phyloP scores from a whole-genome alignment of 2,113 vertebrate species.

The Takifugu flavidus region DNA sequence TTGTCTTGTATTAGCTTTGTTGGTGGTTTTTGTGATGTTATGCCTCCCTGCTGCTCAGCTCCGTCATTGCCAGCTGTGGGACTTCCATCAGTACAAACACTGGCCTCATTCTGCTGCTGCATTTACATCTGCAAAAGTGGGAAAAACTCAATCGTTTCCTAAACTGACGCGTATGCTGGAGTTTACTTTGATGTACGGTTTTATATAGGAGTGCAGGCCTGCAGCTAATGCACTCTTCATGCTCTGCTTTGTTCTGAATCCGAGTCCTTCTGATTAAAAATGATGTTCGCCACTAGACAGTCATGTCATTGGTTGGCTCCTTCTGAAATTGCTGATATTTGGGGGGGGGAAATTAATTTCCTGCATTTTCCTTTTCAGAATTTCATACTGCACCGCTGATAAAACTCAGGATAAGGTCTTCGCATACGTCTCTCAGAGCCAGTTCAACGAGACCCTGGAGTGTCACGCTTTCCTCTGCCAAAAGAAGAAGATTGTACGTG shows the following conservation, averaged over 20 bases:
- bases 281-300: neutral
- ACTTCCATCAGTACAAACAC: slow-evolving; percentile 29
- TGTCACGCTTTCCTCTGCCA: slow-evolving; percentile 90
- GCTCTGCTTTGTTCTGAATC: slow-evolving; percentile 7
- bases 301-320: neutral
- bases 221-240: neutral
- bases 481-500: slow-evolving; percentile 89
- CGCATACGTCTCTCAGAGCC: slow-evolving; percentile 87
- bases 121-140: slow-evolving; percentile 40
- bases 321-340: too few relatives aligned
- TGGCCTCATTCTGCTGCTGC: slow-evolving; percentile 12
- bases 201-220: neutral
- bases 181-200: neutral
- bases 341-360: too few relatives aligned
- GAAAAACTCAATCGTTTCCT: slow-evolving; percentile 13
- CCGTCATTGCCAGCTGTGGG: slow-evolving; percentile 30
- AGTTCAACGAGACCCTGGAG: slow-evolving; percentile 83
- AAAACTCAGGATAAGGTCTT: slow-evolving; percentile 94
- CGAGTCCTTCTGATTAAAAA: neutral
- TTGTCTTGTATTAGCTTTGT: too few relatives aligned
- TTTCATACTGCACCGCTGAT: slow-evolving; percentile 92
- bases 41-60: neutral
- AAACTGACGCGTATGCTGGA: slow-evolving; percentile 4
- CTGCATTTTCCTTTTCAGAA: slow-evolving; percentile 66
- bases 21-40: slow-evolving; percentile 2